These are phyloP conservation scores for Myanophis thanlyinensis DNA, from an alignment of 2,113 vertebrate genomes.

Conservation along the genomic window DNA sequence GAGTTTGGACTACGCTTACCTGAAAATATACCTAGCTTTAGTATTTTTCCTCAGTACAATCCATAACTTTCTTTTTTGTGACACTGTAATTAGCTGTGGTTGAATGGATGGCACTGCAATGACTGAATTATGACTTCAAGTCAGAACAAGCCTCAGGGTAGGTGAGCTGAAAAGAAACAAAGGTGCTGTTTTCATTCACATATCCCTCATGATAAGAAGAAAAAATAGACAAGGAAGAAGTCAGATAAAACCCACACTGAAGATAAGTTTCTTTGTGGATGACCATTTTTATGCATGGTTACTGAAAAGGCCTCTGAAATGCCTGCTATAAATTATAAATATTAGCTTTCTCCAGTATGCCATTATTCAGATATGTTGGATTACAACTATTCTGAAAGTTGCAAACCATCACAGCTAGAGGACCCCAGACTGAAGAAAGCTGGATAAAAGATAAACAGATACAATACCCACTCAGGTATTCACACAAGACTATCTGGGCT, in stretches of 20 bases:
- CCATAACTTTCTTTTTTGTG: conserved; percentile 31
- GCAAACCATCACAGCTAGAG: background rate
- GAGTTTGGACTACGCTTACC: background rate
- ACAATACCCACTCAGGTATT: background rate
- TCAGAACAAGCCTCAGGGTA: conserved; percentile 17
- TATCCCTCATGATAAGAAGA: conserved; percentile 19
- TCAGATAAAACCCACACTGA: background rate
- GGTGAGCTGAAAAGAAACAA: conserved; percentile 23
- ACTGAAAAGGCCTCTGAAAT: background rate
- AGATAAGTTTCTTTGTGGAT: background rate
- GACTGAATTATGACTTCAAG: conserved; percentile 27
- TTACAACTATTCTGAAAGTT: background rate
- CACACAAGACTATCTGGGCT: background rate
- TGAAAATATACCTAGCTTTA: background rate
- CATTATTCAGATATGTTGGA: background rate
- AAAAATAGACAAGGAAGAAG: background rate
- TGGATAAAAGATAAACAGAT: background rate
- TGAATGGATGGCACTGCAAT: conserved; percentile 22
- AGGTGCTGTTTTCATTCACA: conserved; percentile 14
- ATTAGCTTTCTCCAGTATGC: background rate
- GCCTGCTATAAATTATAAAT: background rate
- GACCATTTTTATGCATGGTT: background rate
- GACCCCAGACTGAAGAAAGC: background rate
- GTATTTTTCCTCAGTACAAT: background rate
- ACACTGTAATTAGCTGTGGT: conserved; percentile 32